These are phyloP conservation scores for Ammospiza caudacuta DNA, from an alignment of 2,113 vertebrate genomes.

Conservation along the genomic window DNA sequence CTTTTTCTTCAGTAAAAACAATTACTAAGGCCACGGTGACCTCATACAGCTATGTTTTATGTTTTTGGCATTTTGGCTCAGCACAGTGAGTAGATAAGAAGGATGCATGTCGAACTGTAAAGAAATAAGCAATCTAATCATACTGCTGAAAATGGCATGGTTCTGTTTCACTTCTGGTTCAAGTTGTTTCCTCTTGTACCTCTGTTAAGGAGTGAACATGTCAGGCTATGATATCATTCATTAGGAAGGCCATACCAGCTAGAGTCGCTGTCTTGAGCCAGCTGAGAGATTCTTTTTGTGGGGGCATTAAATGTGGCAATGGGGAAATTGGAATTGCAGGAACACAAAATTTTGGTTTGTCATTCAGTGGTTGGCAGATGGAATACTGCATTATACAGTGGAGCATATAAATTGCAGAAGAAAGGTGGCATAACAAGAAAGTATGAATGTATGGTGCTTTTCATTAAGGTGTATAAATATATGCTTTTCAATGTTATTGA, in stretches of 20 bases:
- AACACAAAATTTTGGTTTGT: background rate
- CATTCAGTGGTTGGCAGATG: background rate
- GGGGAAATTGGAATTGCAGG: background rate
- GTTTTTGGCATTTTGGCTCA: constrained; percentile 37
- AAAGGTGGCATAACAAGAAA: background rate
- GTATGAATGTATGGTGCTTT: background rate
- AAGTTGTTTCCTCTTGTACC: background rate
- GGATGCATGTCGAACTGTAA: background rate
- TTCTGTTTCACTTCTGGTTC: constrained; percentile 18
- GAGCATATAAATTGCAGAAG: background rate
- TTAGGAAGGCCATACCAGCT: background rate
- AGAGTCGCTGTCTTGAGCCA: background rate
- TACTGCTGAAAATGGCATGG: background rate
- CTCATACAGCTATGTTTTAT: background rate
- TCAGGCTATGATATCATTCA: background rate
- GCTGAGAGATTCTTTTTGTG: background rate
- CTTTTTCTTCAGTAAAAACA: background rate
- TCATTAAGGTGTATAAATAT: background rate
- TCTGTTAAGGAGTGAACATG: background rate
- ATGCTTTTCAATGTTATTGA: background rate
- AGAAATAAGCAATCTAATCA: constrained; percentile 16
- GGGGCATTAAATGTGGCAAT: background rate
- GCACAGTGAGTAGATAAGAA: background rate
- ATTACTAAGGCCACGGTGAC: background rate
- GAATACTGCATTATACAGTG: background rate